Evolutionary conservation across 92 coral and sea anemone species (phyloP), one percentile per base, ranked within the genome.

Genomic region (Zoanthus sansibaricus): DNA sequence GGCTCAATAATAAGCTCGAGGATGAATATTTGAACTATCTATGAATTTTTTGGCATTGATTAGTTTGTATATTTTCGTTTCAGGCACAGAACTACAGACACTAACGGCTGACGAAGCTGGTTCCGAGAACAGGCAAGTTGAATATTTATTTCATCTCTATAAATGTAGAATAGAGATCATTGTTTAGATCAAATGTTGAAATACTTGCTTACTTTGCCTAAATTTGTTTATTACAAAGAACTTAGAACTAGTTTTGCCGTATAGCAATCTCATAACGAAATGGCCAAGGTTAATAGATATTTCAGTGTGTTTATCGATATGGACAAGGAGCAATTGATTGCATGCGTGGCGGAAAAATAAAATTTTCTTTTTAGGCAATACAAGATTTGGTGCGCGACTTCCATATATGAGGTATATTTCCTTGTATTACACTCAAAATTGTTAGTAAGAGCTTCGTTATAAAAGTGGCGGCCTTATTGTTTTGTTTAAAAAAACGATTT

Each of bases 31-130:
- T 46, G 30, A 79, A 8, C 5, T 61, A 21, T 20, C 15, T 67
- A 12, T 58, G 62, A 46, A 14, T 71, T 18, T 17, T 80, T 64
- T 44, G 62, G 21, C 44, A 45, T 4, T 80, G n/a, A 80, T 9
- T 25, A n/a, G 75, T 47, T 66, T 25, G 1, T 10, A 15, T 66
- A 11, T 14, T 45, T 11, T 51, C 9, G 37, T 80, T 67, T 66
- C 73, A 80, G 85, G 85, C 6, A 80, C 85, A 7, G 73, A 80
- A 12, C 85, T 80, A 45, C 66, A 64, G 45, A 80, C 85, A 2
- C 75, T 80, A 6, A 59, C 85, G 12, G 85, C 85, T 6, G 52
- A 80, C 75, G 85, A 80, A 20, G 85, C 85, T 1, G 45, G 72
- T 5, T 3, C 56, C 49, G 85, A 80, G 3, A 72, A 64, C 74